Evolutionary conservation across 2,888 invertebrate species (phyloP), one percentile per base, ranked within the genome.

Genomic region (Scaeva pyrastri): DNA sequence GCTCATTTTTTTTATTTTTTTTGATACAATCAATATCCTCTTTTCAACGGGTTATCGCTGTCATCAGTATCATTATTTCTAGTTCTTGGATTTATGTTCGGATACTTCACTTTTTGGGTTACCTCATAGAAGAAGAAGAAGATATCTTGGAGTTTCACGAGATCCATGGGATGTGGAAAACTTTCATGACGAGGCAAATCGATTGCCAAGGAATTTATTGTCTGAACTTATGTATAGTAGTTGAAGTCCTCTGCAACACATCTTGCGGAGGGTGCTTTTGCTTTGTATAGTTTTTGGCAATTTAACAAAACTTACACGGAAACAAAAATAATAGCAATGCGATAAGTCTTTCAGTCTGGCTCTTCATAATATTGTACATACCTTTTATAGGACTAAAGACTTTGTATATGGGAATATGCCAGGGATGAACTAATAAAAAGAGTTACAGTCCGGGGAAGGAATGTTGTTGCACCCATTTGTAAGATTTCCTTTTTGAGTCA

Each of bases 41-140:
- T 72, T 76, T 77, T 60, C 71, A 82, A 82, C 58, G 77, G 82
- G 82, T 72, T 77, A 82, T 82, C 82, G 77, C 82, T 82, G 82
- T 82, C 82, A 82, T 82, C 82, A 66, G 82, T 72, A 76, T 81
- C 81, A 81, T 81, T 81, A 81, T 81, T 81, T 81, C 48, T 81
- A 26, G 62, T 70, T 76, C 45, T 64, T 71, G 66, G 58, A 82
- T 82, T 82, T 82, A 82, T 82, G 82, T 77, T 76, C 60, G 50
- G 48, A 56, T 81, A 76, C 75, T 76, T 72, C 58, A 66, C 21
- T 76, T 82, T 77, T 77, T 82, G 71, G 76, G 71, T 82, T 77
- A 82, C 76, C 76, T 76, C 81, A 71, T 76, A 76, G 0, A 31
- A n/a, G n/a, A n/a, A n/a, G n/a, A n/a, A n/a, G n/a, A n/a, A 76